Percentiles rank a stretch among this genome's conserved stretches.
These are phyloP conservation scores for Seladonia tumulorum DNA, from an alignment of 2,888 invertebrate genomes.

Conservation along the genomic window DNA sequence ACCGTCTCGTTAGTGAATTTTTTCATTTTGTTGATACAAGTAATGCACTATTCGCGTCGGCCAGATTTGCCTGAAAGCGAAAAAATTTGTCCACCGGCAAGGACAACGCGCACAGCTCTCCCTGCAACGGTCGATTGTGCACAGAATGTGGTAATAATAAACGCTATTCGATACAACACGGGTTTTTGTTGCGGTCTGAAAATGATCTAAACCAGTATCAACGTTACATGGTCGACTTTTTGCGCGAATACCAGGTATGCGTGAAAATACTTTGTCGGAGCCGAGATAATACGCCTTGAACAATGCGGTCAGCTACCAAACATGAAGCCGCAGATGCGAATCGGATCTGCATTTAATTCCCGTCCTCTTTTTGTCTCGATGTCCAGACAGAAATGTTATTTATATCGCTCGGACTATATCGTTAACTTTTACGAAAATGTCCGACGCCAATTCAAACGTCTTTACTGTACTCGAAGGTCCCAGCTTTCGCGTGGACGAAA, in stretches of 20 bases:
- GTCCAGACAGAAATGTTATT: background rate
- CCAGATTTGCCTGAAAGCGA: background rate
- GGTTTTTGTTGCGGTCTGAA: conserved; percentile 26
- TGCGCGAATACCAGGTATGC: conserved; percentile 11
- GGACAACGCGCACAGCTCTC: conserved; percentile 18
- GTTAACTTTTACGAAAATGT: background rate
- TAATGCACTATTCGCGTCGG: background rate
- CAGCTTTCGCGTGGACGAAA: background rate
- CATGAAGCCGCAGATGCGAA: background rate
- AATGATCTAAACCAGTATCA: conserved; percentile 15
- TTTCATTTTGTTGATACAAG: background rate
- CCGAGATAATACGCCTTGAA: conserved; percentile 9
- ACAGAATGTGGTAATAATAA: conserved; percentile 25
- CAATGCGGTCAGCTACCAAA: conserved; percentile 14
- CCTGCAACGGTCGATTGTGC: conserved; percentile 22
- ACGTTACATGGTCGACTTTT: conserved; percentile 9
- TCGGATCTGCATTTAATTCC: conserved; percentile 3
- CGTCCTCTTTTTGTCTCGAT: background rate
- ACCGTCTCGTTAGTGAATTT: background rate
- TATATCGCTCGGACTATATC: background rate
- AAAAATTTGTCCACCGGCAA: background rate
- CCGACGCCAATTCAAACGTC: background rate
- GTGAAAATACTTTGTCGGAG: conserved; percentile 25
- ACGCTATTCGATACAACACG: conserved; percentile 21
- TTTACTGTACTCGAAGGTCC: background rate